Evolutionary conservation across 1,140 invertebrate genomes (phyloP), one percentile per base, ranked within the genome.

Genomic region (Trialeurodes vaporariorum): DNA sequence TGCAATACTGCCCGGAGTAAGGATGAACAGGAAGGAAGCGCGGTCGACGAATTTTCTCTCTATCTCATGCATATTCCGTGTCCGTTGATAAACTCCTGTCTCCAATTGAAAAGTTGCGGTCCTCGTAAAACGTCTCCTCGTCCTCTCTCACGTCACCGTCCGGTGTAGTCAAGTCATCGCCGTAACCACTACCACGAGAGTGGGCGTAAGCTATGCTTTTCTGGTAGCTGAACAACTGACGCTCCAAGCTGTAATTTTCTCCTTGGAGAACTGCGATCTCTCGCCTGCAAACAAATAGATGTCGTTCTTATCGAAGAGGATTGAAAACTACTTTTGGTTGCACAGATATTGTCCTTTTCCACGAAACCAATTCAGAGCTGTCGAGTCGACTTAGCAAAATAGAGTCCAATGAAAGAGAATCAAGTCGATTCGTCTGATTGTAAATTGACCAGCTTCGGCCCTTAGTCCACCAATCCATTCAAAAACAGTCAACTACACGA

Each of bases 161-260:
- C 72, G 71, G 76, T 66, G 77, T 78, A 72, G 79, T 73, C 69
- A 81, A 82, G 67, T 81, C 81, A 26, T 73, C 78, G 67, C 75
- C 81, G 71, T 71, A 79, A 72, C 73, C 79, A 70, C 76, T 80
- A 72, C 79, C 81, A 17, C 5, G 5, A 74, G 83, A 82, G 70
- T 88, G 87, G 5, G 87, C 87, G 69, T 85, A 88, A n/a, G 90
- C 89, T 40, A 93, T 83, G 72, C 87, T 90, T 76, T 91, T 89
- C 77, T 93, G 91, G 76, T 93, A 93, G 75, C 88, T 91, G 81
- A 93, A 90, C 49, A 94, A 77, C 78, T 94, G 90, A 68, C 91
- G 82, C 77, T 94, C 92, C 68, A 94, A 79, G 34, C 86, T 87
- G 76, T 91, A 91, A 75, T 94, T 93, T 77, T 94, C 92, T 5